Conservation (phyloP, 2,797 vertebrate genomes). For the Kryptolebias ocellatus region DNA sequence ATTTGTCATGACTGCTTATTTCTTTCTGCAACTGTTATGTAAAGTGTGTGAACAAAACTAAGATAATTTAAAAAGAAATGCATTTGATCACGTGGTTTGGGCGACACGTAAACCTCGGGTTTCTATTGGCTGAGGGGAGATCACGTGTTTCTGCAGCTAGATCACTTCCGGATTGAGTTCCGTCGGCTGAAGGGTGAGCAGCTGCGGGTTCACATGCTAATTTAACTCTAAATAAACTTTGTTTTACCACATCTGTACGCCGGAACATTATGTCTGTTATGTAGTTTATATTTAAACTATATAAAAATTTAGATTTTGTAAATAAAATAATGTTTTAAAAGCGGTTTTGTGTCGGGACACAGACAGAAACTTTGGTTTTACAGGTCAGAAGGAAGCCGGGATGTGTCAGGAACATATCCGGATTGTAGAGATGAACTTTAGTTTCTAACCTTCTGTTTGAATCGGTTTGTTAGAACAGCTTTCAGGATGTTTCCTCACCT, state of each 20-base stretch:
- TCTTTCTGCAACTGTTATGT: too few species aligned
- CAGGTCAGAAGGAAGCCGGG: background rate
- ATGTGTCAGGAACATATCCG: background rate
- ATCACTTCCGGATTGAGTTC: background rate
- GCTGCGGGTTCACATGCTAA: background rate
- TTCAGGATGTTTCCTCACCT: too few species aligned
- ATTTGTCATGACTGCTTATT: too few species aligned
- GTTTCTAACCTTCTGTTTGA: too few species aligned
- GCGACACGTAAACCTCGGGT: too few species aligned
- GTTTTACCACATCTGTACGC: background rate
- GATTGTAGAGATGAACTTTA: background rate
- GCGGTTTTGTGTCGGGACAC: constrained; percentile 4
- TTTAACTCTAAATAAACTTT: background rate
- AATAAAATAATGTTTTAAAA: background rate
- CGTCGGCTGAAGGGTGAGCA: constrained; percentile 10
- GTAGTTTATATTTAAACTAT: background rate
- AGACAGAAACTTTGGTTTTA: constrained; percentile 18
- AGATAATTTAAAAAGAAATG: too few species aligned
- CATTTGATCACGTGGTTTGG: too few species aligned
- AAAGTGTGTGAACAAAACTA: too few species aligned
- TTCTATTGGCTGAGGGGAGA: too few species aligned
- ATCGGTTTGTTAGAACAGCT: background rate
- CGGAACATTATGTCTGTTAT: background rate
- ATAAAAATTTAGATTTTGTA: too few species aligned
- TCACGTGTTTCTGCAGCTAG: background rate